Percentiles rank a stretch among this genome's conserved stretches.
phyloP scores from a whole-genome alignment of 2,888 invertebrate species.

The Schizaphis graminum region DNA sequence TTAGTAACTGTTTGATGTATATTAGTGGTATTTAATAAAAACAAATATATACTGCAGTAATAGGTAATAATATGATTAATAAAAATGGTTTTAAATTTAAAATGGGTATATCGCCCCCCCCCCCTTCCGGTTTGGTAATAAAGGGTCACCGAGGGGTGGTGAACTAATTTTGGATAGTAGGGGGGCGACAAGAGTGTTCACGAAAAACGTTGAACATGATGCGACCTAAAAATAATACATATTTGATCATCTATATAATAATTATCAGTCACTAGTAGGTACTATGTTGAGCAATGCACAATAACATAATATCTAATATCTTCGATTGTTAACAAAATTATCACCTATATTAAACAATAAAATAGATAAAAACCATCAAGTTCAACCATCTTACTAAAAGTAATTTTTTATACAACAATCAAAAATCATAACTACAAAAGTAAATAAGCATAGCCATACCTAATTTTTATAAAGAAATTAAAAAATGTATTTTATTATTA shows the following conservation, averaged over 20 bases:
- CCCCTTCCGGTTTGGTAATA: too few species aligned
- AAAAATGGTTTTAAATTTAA: not conserved
- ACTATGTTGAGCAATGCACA: not conserved
- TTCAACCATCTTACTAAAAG: too few species aligned
- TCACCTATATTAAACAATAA: not conserved
- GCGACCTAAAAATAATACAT: constrained; percentile 47
- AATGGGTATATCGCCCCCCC: not conserved
- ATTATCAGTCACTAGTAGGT: constrained; percentile 26
- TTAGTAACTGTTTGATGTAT: not conserved
- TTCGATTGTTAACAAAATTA: constrained; percentile 27
- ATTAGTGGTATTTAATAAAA: not conserved
- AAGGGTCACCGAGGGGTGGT: too few species aligned
- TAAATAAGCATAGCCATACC: too few species aligned
- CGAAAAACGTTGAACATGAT: not conserved
- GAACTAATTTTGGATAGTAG: constrained; percentile 19
- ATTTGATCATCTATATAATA: constrained; percentile 35
- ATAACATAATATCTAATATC: constrained; percentile 50
- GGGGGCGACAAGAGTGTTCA: not conserved
- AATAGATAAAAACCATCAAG: too few species aligned
- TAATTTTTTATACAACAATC: too few species aligned
- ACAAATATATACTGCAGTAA: not conserved
- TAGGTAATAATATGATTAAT: not conserved
- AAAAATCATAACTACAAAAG: too few species aligned
- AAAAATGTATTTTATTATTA: too few species aligned
- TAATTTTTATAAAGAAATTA: too few species aligned